Evolutionary conservation across 92 coral and sea anemone genomes (phyloP), one percentile per base, ranked within the genome.

Genomic region (Heteractis magnifica): DNA sequence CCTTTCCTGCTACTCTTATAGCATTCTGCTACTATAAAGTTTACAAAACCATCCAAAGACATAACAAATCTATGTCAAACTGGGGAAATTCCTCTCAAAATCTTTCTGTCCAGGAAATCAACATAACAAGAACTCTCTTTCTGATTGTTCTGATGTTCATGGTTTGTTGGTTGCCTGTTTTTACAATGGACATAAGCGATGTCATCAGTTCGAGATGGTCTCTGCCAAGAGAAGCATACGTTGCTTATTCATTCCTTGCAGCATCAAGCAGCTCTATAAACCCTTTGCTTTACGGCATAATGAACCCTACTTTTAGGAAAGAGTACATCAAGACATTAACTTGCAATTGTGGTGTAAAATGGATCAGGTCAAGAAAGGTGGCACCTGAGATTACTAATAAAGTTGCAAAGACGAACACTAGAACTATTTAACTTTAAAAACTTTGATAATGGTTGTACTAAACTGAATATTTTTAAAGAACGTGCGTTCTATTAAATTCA

Each of bases 11-110:
- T 16, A 62, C 52, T 3, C 75, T 77, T 4, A 21, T 84, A 10
- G 44, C 81, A 10, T 84, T 55, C 49, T 84, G 87, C 62, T 84
- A 84, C 53, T 50, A 58, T 4, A 84, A 64, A 4, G 75, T 84
- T 19, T 84, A 64, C 52, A 49, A 11, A 13, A 51, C 64, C 44
- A 44, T 84, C 52, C 13, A 21, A 23, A 77, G 18, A n/a, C 87
- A 84, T 77, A 84, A 84, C 73, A 64, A 49, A 51, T 75, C 77
- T 6, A 52, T 64, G 60, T 65, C 76, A 6, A 77, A 5, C 34
- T 72, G 75, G 58, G 65, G 77, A 14, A 70, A 10, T 8, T 20
- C 84, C 62, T 76, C 64, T 8, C 78, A 74, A 49, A 74, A 20
- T 20, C 49, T 77, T 4, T 71, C 51, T 23, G 79, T 74, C 49